Percentiles rank a stretch among this genome's conserved stretches.
These are phyloP conservation scores for Zoanthus gigantus DNA, from an alignment of 92 coral and sea anemone genomes.

Conservation along the genomic window DNA sequence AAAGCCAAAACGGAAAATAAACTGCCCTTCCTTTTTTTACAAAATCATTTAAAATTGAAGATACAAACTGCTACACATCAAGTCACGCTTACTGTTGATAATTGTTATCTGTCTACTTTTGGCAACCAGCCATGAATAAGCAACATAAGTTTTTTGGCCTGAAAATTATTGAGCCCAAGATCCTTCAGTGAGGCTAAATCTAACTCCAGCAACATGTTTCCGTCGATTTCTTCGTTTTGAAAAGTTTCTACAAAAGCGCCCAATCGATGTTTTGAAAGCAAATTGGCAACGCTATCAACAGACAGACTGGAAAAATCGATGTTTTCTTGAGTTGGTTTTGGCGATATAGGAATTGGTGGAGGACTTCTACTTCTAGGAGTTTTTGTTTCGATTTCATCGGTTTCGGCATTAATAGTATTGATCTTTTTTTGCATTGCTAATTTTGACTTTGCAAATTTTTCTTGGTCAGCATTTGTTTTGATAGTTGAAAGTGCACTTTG, in stretches of 20 bases:
- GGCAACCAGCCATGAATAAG: constrained; percentile 25
- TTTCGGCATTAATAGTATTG: not conserved
- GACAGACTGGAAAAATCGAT: constrained; percentile 8
- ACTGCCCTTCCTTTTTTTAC: too few species aligned
- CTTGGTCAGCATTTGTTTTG: not conserved
- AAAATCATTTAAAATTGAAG: too few species aligned
- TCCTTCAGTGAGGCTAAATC: constrained; percentile 27
- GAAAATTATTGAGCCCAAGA: constrained; percentile 26
- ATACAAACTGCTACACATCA: not conserved
- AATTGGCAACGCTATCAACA: constrained; percentile 11
- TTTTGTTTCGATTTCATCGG: not conserved
- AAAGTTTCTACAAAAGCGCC: constrained; percentile 8
- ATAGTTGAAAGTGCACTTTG: not conserved
- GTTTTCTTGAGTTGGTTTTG: constrained; percentile 31
- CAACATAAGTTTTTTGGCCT: constrained; percentile 18
- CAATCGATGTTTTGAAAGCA: constrained; percentile 19
- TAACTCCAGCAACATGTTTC: constrained; percentile 11
- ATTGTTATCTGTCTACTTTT: not conserved
- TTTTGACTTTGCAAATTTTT: not conserved
- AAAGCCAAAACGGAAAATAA: too few species aligned
- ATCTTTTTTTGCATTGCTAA: not conserved
- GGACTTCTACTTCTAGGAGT: not conserved
- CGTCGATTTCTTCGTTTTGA: constrained; percentile 25
- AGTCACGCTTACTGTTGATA: too few species aligned
- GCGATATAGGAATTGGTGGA: constrained; percentile 18